Evolutionary conservation across 2,797 vertebrate species (phyloP).

Genomic region (Acipenser ruthenus): DNA sequence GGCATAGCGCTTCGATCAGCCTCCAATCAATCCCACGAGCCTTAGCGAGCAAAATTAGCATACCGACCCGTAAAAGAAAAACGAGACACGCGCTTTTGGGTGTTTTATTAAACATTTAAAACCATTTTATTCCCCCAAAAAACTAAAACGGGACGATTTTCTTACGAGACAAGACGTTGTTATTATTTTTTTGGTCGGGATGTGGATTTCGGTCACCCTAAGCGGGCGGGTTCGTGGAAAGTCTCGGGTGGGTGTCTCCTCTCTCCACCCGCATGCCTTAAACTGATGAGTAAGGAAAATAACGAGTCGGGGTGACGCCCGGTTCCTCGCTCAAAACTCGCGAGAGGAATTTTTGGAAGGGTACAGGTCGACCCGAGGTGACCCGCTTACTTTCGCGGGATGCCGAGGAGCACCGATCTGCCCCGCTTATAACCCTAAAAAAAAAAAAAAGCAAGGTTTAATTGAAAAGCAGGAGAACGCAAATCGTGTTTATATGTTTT

Average conservation of each 20-base stretch:
- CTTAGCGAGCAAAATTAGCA: conserved; percentile 33
- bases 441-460: neutral
- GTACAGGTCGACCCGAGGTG: conserved; percentile 80
- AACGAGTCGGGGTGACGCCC: conserved; percentile 98
- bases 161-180: neutral
- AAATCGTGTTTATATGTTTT: too few species aligned
- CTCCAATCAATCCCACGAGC: conserved; percentile 33
- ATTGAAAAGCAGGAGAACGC: too few species aligned
- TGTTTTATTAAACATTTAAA: neutral
- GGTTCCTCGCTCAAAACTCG: conserved; percentile 74
- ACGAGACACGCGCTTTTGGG: too few species aligned
- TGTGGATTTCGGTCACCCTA: neutral
- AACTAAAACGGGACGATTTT: neutral
- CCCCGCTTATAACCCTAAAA: conserved; percentile 43
- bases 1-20: neutral
- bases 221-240: too few species aligned
- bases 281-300: conserved; percentile 99
- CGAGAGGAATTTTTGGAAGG: conserved; percentile 98
- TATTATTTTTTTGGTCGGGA: neutral
- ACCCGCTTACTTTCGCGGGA: conserved; percentile 83
- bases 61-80: neutral
- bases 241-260: accelerated
- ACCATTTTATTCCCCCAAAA: neutral
- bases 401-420: conserved; percentile 72
- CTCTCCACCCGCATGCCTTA: conserved; percentile 63